Percentiles rank a stretch among this genome's conserved stretches.
phyloP scores from a whole-genome alignment of 2,113 vertebrate genomes.

The Platichthys stellatus region DNA sequence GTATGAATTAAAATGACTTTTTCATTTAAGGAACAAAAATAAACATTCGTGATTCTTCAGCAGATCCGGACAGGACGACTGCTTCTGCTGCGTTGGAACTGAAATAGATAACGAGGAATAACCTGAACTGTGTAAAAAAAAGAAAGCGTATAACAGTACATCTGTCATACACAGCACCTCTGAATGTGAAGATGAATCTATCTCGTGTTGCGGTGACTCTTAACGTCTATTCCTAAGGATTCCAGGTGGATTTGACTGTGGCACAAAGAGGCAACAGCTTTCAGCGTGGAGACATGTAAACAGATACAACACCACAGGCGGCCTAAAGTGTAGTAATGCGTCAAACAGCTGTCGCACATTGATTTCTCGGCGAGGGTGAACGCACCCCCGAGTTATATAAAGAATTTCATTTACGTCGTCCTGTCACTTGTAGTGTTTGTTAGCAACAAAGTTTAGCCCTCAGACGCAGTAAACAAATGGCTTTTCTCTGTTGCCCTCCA shows the following conservation, averaged over 20 bases:
- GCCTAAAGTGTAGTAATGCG: conserved; percentile 60
- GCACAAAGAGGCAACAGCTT: conserved; percentile 58
- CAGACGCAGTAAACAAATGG: conserved; percentile 77
- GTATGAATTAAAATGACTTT: conserved; percentile 33
- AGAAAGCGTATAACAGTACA: conserved; percentile 71
- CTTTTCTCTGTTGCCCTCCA: conserved; percentile 71
- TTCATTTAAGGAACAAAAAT: conserved; percentile 20
- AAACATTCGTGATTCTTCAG: conserved; percentile 57
- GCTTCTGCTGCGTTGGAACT: conserved; percentile 35
- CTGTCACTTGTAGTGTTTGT: conserved; percentile 72
- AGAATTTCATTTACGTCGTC: conserved; percentile 58
- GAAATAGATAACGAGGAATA: conserved; percentile 38
- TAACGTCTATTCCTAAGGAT: conserved; percentile 43
- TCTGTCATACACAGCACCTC: conserved; percentile 73
- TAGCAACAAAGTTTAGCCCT: conserved; percentile 76
- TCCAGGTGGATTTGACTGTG: conserved; percentile 57
- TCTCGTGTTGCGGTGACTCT: conserved; percentile 45
- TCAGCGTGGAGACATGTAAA: conserved; percentile 74
- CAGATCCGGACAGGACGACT: conserved; percentile 30
- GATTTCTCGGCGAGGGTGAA: conserved; percentile 43
- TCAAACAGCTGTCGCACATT: conserved; percentile 56
- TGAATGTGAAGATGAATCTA: conserved; percentile 49
- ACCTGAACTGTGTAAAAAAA: conserved; percentile 60
- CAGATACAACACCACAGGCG: conserved; percentile 66
- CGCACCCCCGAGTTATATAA: conserved; percentile 49